These are phyloP conservation scores for Atherix ibis DNA, from an alignment of 2,888 invertebrate species.

Conservation along the genomic window DNA sequence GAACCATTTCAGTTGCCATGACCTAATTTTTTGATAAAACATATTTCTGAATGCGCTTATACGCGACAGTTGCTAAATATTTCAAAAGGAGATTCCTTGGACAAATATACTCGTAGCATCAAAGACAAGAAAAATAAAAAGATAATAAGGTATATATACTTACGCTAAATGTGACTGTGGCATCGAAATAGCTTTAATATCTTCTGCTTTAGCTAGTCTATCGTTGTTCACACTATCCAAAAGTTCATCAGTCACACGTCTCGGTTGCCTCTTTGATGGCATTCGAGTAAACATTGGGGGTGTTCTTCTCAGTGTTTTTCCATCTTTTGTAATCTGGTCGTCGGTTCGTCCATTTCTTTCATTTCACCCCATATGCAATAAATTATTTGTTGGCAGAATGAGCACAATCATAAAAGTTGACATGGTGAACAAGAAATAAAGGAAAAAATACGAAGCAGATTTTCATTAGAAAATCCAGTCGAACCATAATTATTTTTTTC, in stretches of 20 bases:
- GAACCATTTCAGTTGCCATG: no score
- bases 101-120: no score
- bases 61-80: background rate
- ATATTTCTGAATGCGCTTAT: no score
- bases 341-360: conserved; percentile 46
- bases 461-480: no score
- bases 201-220: conserved; percentile 23
- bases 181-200: conserved; percentile 39
- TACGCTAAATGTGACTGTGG: conserved; percentile 40
- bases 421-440: no score
- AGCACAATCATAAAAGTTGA: conserved; percentile 16
- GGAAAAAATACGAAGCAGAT: no score
- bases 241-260: conserved; percentile 47
- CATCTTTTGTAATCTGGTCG: conserved; percentile 34
- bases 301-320: conserved; percentile 35
- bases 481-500: no score
- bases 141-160: conserved; percentile 18
- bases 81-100: background rate
- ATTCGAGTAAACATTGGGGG: conserved; percentile 63
- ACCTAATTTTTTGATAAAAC: no score
- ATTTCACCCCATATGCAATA: no score
- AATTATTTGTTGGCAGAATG: no score
- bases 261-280: conserved; percentile 58
- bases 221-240: conserved; percentile 35
- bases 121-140: conserved; percentile 13